Base-by-base conservation (phyloP, 2,113 vertebrate genomes). In the Miniopterus natalensis region DNA sequence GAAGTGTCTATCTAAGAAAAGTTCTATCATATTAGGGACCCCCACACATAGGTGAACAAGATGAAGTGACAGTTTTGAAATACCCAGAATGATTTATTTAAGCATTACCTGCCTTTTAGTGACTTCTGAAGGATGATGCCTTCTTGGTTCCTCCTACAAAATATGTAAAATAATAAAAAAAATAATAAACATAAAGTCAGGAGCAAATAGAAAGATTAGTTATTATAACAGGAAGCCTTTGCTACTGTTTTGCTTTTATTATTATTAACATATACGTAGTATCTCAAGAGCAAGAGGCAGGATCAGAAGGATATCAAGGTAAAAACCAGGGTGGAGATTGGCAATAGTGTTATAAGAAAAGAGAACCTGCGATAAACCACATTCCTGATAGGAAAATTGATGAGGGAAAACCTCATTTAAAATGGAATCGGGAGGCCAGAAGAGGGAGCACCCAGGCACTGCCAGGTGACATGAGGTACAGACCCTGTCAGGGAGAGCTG, bases 51-150 rank as follows among this genome's bases (percentile, higher is more conserved):
- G 77, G 73, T 29, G 4, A 45, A 61, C 5, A 90, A 20, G 4
- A 59, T 27, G 59, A 79, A 95, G 70, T 14, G 11, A 53, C 25
- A 63, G 1, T 23, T 70, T 80, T 55, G 45, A 93, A 91, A 77
- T 51, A 84, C 42, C 23, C 4, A 86, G 49, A 84, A 65, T 83
- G 86, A 14, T 79, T 63, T 78, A 73, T 84, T 61, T 91, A 27
- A 92, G 40, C 20, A 27, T 94, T 96, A 97, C 97, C 96, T 97
- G 96, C 25, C 1, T 90, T 36, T 13, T 3, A 3, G 53, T 51
- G 51, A 96, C 13, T 0, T 83, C 63, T 55, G 95, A 78, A 89
- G 96, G 93, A 40, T 59, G 6, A 0, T 18, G 27, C 5, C 0
- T 1, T 88, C 45, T 81, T 65, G 95, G 36, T 77, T 17, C 68